These are phyloP conservation scores for Oscheius sp. DNA, from an alignment of 2,888 invertebrate genomes.

Conservation along the genomic window DNA sequence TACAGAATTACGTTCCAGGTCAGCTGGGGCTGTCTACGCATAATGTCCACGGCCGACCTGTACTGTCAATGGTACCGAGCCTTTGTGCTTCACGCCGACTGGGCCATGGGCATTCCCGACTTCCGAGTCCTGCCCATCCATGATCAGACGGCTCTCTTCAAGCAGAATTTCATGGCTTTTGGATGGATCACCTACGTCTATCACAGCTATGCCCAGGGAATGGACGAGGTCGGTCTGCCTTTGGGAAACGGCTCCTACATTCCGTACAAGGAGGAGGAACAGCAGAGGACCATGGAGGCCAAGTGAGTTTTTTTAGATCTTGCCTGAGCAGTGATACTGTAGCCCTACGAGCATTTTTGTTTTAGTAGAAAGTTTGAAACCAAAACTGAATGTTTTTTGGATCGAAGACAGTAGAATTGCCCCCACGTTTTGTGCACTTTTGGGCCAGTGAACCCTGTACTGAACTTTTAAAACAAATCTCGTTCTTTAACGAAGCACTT, in stretches of 20 bases:
- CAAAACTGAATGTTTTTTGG: background rate
- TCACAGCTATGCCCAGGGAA: conserved; percentile 48
- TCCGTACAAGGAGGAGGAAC: conserved; percentile 58
- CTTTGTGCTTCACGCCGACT: conserved; percentile 63
- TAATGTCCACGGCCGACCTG: conserved; percentile 60
- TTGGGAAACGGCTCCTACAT: conserved; percentile 62
- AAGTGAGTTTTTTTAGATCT: conserved; percentile 38
- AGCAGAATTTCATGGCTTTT: conserved; percentile 66
- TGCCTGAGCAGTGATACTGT: background rate
- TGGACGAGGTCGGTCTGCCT: conserved; percentile 51
- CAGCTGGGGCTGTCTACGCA: conserved; percentile 56
- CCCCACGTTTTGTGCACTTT: too few species aligned
- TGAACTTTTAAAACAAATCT: too few species aligned
- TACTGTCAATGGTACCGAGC: conserved; percentile 61
- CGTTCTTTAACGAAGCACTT: too few species aligned
- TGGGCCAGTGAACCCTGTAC: too few species aligned
- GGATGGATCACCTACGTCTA: conserved; percentile 65
- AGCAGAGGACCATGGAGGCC: conserved; percentile 43
- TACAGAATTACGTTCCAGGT: conserved; percentile 38
- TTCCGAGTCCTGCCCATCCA: conserved; percentile 42
- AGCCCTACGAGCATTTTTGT: too few species aligned
- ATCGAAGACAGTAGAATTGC: too few species aligned
- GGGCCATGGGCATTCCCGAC: conserved; percentile 64
- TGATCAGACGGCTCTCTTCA: conserved; percentile 60
- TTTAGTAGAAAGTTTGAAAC: background rate